These are phyloP conservation scores for Potamarius usumacintae DNA, from an alignment of 2,113 vertebrate species.

Conservation along the genomic window DNA sequence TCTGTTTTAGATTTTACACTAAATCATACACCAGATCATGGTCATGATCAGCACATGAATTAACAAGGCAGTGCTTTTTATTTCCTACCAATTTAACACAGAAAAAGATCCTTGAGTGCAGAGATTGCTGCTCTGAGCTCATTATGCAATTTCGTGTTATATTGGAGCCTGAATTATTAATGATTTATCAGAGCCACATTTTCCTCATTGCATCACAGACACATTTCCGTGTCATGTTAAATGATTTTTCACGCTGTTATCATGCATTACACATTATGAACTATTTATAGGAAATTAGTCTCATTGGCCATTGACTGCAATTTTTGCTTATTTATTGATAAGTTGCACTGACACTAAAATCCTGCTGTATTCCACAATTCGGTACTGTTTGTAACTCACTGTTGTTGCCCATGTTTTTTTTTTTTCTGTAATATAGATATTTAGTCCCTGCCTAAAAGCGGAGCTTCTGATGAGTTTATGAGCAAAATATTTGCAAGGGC, in stretches of 20 bases:
- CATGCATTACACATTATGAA: background rate
- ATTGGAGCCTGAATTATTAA: constrained; percentile 11
- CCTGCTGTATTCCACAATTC: background rate
- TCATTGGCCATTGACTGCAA: background rate
- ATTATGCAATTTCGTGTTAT: background rate
- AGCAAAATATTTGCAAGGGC: too few relatives aligned
- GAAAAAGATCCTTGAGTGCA: background rate
- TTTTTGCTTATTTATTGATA: background rate
- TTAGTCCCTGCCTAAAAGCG: too few relatives aligned
- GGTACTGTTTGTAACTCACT: too few relatives aligned
- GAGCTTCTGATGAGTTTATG: too few relatives aligned
- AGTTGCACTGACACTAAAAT: background rate
- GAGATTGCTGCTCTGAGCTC: background rate
- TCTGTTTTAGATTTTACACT: background rate
- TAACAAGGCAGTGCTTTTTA: background rate
- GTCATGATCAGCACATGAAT: background rate
- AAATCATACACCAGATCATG: background rate
- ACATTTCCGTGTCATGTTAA: background rate
- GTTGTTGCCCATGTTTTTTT: too few relatives aligned
- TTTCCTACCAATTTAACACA: background rate
- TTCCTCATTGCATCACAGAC: background rate
- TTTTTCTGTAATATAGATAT: too few relatives aligned
- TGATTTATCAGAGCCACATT: background rate
- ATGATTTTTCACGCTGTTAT: background rate
- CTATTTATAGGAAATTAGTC: background rate